Evolutionary conservation across 2,888 invertebrate species (phyloP).

Genomic region (Ditylenchus weischeri): DNA sequence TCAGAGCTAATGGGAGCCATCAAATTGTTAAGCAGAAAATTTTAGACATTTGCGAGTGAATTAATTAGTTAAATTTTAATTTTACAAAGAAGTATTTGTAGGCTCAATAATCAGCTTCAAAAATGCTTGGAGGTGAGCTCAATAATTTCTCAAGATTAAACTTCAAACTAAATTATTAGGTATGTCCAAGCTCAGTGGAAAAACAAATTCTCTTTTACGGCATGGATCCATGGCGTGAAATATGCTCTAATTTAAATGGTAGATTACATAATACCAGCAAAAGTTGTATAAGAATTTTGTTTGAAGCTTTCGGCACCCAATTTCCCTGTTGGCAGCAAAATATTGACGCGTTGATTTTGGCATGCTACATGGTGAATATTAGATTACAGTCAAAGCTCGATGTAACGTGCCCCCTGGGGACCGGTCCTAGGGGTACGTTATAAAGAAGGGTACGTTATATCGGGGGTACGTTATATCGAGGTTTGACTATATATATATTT

Average conservation of each 20-base stretch:
- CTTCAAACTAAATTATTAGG: neutral
- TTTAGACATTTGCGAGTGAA: conserved; percentile 16
- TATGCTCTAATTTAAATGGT: conserved; percentile 21
- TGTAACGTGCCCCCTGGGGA: too few species aligned
- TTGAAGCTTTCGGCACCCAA: conserved; percentile 20
- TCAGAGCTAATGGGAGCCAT: conserved; percentile 8
- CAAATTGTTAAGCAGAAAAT: neutral
- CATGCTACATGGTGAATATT: neutral
- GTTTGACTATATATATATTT: too few species aligned
- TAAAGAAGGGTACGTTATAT: too few species aligned
- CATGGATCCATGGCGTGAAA: conserved; percentile 21
- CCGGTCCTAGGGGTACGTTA: too few species aligned
- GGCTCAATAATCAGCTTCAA: too few species aligned
- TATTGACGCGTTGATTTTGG: conserved; percentile 18
- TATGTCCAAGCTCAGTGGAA: conserved; percentile 21
- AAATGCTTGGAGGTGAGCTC: too few species aligned
- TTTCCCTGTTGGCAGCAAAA: conserved; percentile 25
- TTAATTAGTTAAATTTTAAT: neutral
- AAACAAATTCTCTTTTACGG: conserved; percentile 22
- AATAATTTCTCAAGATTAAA: conserved; percentile 4
- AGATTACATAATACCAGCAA: too few species aligned
- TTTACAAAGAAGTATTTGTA: neutral
- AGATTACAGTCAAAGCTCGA: too few species aligned
- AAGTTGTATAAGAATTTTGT: neutral
- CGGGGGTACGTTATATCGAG: too few species aligned